These are phyloP conservation scores for Choristoneura fumiferana DNA, from an alignment of 1,140 invertebrate genomes.

Conservation along the genomic window DNA sequence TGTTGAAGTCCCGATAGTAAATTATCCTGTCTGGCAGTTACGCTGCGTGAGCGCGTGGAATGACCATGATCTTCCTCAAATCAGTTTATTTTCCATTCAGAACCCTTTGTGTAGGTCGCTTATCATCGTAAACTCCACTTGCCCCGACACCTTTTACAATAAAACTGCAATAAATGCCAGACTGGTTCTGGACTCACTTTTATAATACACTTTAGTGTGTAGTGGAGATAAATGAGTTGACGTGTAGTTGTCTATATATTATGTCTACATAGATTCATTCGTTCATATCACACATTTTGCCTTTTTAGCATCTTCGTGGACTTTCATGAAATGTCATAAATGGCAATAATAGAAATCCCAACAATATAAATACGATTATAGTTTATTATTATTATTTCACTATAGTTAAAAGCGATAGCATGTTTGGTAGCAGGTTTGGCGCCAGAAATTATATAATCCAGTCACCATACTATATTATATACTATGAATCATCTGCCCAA, in stretches of 20 bases:
- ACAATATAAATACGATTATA: too few relatives aligned
- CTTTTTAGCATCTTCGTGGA: background rate
- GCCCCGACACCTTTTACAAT: conserved; percentile 8
- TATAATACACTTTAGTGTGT: conserved; percentile 5
- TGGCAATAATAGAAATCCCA: too few relatives aligned
- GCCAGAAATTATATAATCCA: too few relatives aligned
- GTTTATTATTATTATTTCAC: too few relatives aligned
- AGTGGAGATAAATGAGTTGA: too few relatives aligned
- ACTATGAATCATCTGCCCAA: too few relatives aligned
- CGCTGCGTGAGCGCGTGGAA: background rate
- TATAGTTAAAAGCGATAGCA: too few relatives aligned
- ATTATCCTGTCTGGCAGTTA: conserved; percentile 1
- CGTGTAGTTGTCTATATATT: too few relatives aligned
- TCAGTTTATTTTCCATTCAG: conserved; percentile 17
- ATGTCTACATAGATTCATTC: too few relatives aligned
- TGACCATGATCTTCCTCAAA: conserved; percentile 16
- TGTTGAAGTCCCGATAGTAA: background rate
- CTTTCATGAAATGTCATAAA: too few relatives aligned
- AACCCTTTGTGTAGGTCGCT: conserved; percentile 12
- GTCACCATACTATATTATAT: too few relatives aligned
- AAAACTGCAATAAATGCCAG: conserved; percentile 15
- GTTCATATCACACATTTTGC: background rate
- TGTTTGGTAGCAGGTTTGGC: too few relatives aligned
- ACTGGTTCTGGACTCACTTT: background rate
- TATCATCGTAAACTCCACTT: conserved; percentile 16